Conservation (phyloP, 2,113 vertebrate species). For the Solea solea region DNA sequence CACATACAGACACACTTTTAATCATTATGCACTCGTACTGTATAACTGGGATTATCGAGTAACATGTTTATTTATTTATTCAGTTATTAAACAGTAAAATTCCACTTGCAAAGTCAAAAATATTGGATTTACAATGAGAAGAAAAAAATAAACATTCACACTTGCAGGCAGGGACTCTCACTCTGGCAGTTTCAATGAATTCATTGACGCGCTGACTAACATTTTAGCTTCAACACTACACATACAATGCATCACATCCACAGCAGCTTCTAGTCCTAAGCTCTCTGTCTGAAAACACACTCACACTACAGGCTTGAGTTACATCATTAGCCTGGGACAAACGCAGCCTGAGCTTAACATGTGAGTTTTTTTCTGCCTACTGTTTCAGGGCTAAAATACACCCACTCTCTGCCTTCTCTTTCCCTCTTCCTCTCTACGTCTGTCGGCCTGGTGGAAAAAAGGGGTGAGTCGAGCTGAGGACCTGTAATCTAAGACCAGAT, state of each 20-base stretch:
- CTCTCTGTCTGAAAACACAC: constrained; percentile 48
- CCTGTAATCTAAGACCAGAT: constrained; percentile 99
- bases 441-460: constrained; percentile 84
- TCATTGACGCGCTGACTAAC: neutral
- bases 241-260: neutral
- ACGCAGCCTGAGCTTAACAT: constrained; percentile 90
- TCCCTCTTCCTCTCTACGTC: constrained; percentile 18
- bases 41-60: too few relatives aligned
- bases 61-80: too few relatives aligned
- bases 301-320: constrained; percentile 89
- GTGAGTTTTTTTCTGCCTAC: constrained; percentile 93
- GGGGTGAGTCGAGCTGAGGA: constrained; percentile 83
- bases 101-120: neutral
- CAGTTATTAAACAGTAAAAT: neutral
- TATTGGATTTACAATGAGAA: neutral
- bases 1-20: constrained; percentile 6
- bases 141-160: too few relatives aligned
- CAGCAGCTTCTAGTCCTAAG: neutral
- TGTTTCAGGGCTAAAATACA: constrained; percentile 94
- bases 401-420: constrained; percentile 69
- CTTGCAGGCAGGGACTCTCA: too few relatives aligned
- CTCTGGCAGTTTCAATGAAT: too few relatives aligned
- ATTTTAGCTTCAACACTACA: neutral
- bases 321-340: constrained; percentile 96
- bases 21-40: neutral